phyloP scores from a whole-genome alignment of 2,113 vertebrate species.

The Nothobranchius furzeri region DNA sequence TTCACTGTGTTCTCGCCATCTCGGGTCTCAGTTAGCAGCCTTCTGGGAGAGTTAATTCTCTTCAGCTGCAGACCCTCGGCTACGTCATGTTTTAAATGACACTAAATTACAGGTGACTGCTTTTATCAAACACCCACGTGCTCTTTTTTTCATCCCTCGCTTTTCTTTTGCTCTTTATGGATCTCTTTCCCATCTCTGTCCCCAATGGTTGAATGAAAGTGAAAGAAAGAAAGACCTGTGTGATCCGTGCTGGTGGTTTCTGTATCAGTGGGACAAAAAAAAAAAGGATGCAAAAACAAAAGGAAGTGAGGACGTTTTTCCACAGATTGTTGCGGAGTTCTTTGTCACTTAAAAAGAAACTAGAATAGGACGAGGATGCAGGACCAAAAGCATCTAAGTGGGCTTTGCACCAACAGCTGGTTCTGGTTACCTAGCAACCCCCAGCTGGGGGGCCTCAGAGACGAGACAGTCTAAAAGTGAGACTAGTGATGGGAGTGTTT shows the following conservation, averaged over 20 bases:
- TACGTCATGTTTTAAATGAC: conserved; percentile 28
- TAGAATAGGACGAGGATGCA: conserved; percentile 28
- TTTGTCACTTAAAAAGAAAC: conserved; percentile 13
- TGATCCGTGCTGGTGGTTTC: conserved; percentile 28
- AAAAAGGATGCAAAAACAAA: conserved; percentile 64
- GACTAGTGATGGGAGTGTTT: conserved; percentile 7
- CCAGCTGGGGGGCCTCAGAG: conserved; percentile 63
- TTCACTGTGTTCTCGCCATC: conserved; percentile 44
- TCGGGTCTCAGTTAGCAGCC: conserved; percentile 27
- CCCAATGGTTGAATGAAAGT: conserved; percentile 15
- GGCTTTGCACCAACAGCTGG: conserved; percentile 77
- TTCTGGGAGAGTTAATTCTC: conserved; percentile 26
- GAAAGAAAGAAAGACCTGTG: conserved; percentile 29
- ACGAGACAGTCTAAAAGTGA: conserved; percentile 45
- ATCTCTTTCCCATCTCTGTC: conserved; percentile 19
- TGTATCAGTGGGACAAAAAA: conserved; percentile 54
- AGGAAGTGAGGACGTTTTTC: conserved; percentile 77
- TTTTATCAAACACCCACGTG: conserved; percentile 3
- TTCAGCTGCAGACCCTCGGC: conserved; percentile 31
- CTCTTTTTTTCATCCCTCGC: neutral
- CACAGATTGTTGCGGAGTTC: conserved; percentile 62
- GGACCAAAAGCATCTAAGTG: conserved; percentile 62
- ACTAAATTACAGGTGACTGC: conserved; percentile 36
- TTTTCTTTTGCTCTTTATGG: conserved; percentile 2
- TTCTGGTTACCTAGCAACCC: conserved; percentile 81